Base-by-base conservation (phyloP, 1,140 invertebrate species). In the Copidosoma floridanum region DNA sequence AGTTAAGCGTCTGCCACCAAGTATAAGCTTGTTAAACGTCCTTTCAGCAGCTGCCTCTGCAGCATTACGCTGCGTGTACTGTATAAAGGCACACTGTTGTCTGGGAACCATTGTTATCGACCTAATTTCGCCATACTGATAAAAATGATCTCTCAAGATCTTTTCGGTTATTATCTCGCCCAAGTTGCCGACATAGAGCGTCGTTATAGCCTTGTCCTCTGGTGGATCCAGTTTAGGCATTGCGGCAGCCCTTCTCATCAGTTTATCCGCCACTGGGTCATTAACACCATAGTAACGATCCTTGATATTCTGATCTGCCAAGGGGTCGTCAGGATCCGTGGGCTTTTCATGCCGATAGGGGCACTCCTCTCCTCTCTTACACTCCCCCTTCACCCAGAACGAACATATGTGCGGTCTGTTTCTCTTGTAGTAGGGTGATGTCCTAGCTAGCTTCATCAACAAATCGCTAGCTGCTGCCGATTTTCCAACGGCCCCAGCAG, bases 351-450 rank as follows among this genome's bases (percentile, higher is more conserved):
- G 98, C 20, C 98, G 85, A 77, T 99, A 99, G 0, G 98, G 98
- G 82, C 98, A 99, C 75, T 99, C 98, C 82, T 99, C 97, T 14
- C 98, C 98, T 78, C 98, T 84, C 73, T 97, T 91, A 78, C 98
- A 99, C 79, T 99, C 97, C 1, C 97, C 98, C 82, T 99, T 99
- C 0, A 99, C 97, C 95, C 97, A 99, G 78, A 99, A 99, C 0
- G 96, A 99, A 79, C 98, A 99, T 43, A 99, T 98, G 78, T 99
- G 98, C 0, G 98, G 97, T 66, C 95, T 84, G 74, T 99, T 99
- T 48, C 98, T 82, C 73, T 99, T 99, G 72, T 99, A 99, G 77
- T 99, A 99, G 0, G 98, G 98, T 37, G 95, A 93, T 14, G 95
- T 99, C 37, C 98, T 83, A 3, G 97, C 97, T 63, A 99, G 81